phyloP scores from a whole-genome alignment of 2,113 vertebrate genomes.

The Nanger granti region DNA sequence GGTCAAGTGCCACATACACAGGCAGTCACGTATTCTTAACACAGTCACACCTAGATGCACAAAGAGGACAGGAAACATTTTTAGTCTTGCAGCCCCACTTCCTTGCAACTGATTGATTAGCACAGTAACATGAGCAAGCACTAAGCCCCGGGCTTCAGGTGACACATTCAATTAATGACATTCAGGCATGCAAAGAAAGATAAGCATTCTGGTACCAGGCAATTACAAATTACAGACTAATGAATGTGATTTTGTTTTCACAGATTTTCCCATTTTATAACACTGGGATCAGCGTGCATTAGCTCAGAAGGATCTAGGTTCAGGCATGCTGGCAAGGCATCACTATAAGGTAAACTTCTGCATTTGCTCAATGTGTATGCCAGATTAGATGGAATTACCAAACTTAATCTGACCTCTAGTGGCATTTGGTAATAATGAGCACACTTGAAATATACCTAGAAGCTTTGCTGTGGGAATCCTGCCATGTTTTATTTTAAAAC shows the following conservation, averaged over 20 bases:
- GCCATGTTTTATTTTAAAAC: background rate
- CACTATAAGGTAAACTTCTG: background rate
- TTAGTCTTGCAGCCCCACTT: background rate
- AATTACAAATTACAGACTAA: background rate
- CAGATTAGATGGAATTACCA: background rate
- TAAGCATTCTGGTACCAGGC: background rate
- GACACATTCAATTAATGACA: background rate
- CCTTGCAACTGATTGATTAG: background rate
- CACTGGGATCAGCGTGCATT: background rate
- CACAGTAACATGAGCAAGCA: background rate
- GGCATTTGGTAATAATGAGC: conserved; percentile 13
- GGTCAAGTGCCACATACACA: background rate
- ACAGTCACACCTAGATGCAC: background rate
- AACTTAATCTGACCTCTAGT: conserved; percentile 69
- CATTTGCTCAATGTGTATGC: rapidly evolving
- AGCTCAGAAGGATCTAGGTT: background rate
- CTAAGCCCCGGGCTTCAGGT: background rate
- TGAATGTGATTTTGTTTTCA: conserved; percentile 8
- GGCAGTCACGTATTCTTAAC: background rate
- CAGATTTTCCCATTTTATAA: background rate
- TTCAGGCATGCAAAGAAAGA: conserved; percentile 14
- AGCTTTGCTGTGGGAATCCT: background rate
- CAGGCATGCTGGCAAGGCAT: background rate
- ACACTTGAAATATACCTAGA: background rate
- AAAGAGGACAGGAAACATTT: background rate